phyloP scores from a whole-genome alignment of 2,797 vertebrate species.

The Buphagus erythrorhynchus region DNA sequence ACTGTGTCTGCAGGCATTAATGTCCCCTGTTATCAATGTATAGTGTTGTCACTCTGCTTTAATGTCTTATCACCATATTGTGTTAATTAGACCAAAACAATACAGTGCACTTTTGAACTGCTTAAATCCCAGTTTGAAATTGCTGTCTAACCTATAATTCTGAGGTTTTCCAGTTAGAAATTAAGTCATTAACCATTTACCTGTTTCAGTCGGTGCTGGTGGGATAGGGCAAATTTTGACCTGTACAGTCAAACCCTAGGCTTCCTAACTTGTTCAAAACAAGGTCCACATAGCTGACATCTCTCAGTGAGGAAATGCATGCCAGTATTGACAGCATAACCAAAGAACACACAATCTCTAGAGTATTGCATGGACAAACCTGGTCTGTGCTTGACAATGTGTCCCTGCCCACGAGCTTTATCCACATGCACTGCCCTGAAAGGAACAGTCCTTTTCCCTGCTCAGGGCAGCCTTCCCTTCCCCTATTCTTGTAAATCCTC shows the following conservation, averaged over 20 bases:
- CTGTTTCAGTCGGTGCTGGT: neutral
- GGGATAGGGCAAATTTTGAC: neutral
- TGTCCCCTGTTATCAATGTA: conserved; percentile 74
- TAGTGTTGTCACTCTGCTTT: conserved; percentile 69
- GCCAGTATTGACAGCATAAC: neutral
- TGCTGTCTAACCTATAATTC: neutral
- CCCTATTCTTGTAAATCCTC: neutral
- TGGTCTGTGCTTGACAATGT: neutral
- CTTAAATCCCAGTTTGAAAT: conserved; percentile 1
- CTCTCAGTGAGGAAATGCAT: neutral
- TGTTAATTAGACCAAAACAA: conserved; percentile 80
- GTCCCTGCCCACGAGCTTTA: neutral
- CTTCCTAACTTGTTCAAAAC: neutral
- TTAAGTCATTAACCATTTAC: neutral
- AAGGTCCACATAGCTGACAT: neutral
- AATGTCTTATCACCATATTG: conserved; percentile 70
- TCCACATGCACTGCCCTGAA: accelerated
- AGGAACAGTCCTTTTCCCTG: neutral
- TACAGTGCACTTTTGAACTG: conserved; percentile 63
- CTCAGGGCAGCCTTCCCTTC: neutral
- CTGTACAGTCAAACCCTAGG: neutral
- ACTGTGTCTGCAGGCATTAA: conserved; percentile 74
- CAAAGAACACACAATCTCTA: neutral
- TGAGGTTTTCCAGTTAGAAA: neutral
- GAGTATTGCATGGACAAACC: neutral